A percentile compares a stretch with the other conserved stretches of the same genome.
phyloP scores from a whole-genome alignment of 2,797 vertebrate species.

The Myioborus melanocephalus region DNA sequence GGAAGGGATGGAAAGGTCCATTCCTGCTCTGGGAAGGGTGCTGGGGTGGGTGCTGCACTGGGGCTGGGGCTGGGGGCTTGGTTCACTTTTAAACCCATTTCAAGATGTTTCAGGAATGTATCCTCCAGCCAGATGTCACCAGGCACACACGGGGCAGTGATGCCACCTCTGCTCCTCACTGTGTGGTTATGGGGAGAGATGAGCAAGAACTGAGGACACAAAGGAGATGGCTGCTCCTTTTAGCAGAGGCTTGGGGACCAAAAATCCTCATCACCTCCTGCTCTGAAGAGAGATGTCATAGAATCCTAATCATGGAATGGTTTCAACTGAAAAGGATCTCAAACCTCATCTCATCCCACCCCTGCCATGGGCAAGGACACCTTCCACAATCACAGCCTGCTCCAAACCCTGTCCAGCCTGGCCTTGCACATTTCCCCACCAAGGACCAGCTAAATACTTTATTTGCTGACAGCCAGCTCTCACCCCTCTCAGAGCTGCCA shows the following conservation, averaged over 20 bases:
- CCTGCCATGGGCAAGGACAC: not conserved
- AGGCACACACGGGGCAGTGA: fast-evolving
- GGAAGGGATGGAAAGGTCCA: not conserved
- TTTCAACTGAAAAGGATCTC: not conserved
- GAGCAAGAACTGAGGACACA: not conserved
- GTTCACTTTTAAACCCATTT: not conserved
- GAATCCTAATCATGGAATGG: fast-evolving
- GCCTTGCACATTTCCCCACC: not conserved
- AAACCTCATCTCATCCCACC: not conserved
- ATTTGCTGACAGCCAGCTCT: not conserved
- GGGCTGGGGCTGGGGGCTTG: not conserved
- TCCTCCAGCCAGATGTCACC: not conserved
- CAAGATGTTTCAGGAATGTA: not conserved
- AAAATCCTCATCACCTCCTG: not conserved
- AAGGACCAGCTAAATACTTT: not conserved
- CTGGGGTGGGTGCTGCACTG: fast-evolving
- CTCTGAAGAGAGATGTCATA: not conserved
- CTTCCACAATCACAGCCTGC: not conserved
- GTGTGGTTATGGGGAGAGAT: not conserved
- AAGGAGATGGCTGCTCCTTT: not conserved
- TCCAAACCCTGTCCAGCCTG: not conserved
- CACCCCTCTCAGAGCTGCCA: not conserved
- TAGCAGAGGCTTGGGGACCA: not conserved
- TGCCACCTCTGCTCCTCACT: not conserved
- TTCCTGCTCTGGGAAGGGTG: not conserved